Evolutionary conservation across 2,113 vertebrate genomes (phyloP).

Genomic region (Pseudolaguvia tuberculata): DNA sequence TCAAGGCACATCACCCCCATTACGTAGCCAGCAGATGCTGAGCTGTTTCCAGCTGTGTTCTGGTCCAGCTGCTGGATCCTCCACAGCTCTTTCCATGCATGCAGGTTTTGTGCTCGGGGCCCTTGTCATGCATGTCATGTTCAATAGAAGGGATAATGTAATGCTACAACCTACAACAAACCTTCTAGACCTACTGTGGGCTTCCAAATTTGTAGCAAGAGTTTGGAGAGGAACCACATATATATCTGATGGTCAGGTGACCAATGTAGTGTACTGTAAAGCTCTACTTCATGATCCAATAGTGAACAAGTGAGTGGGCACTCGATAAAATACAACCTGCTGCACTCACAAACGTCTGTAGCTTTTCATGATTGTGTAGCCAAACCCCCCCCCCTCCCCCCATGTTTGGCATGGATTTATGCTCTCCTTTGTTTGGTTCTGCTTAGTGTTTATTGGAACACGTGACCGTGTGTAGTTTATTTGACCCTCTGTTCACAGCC

Average conservation of each 20-base stretch:
- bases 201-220: no score
- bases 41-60: not conserved
- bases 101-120: no score
- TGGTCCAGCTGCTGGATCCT: conserved; percentile 22
- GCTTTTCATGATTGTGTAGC: conserved; percentile 8
- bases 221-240: no score
- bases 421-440: conserved; percentile 32
- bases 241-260: no score
- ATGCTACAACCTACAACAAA: no score
- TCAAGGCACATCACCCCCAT: not conserved
- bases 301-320: not conserved
- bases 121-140: no score
- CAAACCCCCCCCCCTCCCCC: no score
- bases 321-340: no score
- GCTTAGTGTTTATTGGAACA: conserved; percentile 9
- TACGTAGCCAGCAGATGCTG: not conserved
- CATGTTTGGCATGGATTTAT: conserved; percentile 1
- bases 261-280: no score
- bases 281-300: not conserved
- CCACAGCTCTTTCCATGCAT: conserved; percentile 12
- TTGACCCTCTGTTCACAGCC: conserved; percentile 31
- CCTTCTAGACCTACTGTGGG: no score
- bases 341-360: not conserved
- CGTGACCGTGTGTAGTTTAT: not conserved
- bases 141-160: no score